A percentile compares a stretch with the other conserved stretches of the same genome.
These are phyloP conservation scores for Vespertilio murinus DNA, from an alignment of 2,797 vertebrate genomes.

Conservation along the genomic window DNA sequence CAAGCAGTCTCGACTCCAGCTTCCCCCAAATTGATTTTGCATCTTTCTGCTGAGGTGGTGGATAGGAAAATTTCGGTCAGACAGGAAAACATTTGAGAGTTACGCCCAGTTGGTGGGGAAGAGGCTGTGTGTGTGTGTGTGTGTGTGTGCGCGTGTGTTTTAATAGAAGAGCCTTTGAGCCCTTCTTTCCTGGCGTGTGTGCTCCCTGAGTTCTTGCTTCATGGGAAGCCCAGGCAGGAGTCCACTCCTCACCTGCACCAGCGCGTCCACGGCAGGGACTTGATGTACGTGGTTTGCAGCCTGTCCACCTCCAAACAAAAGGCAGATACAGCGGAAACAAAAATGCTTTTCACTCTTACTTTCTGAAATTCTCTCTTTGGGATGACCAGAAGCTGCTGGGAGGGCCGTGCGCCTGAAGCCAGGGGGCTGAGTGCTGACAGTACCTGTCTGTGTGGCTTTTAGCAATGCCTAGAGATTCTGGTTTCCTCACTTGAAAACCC, in stretches of 20 bases:
- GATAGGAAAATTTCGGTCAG: slow-evolving; percentile 70
- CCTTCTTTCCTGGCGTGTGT: not conserved
- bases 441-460: slow-evolving; percentile 14
- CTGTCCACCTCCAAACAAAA: not conserved
- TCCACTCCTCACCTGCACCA: not conserved
- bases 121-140: not conserved
- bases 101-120: slow-evolving; percentile 12
- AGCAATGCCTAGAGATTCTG: not conserved
- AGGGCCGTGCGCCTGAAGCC: not conserved
- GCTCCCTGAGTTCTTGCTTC: not conserved
- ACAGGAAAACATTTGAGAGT: slow-evolving; percentile 64
- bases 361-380: not conserved
- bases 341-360: slow-evolving; percentile 29
- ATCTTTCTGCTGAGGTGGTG: slow-evolving; percentile 34
- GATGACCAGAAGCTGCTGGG: not conserved
- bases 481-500: slow-evolving; percentile 51
- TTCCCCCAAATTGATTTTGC: slow-evolving; percentile 48
- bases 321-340: slow-evolving; percentile 29
- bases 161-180: not conserved
- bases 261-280: fast-evolving
- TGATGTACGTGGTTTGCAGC: fast-evolving
- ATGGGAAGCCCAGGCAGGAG: fast-evolving
- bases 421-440: not conserved
- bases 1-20: not conserved
- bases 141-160: no score